Evolutionary conservation across 2,113 vertebrate genomes (phyloP), one percentile per base, ranked within the genome.

Genomic region (Malurus alboscapulatus): DNA sequence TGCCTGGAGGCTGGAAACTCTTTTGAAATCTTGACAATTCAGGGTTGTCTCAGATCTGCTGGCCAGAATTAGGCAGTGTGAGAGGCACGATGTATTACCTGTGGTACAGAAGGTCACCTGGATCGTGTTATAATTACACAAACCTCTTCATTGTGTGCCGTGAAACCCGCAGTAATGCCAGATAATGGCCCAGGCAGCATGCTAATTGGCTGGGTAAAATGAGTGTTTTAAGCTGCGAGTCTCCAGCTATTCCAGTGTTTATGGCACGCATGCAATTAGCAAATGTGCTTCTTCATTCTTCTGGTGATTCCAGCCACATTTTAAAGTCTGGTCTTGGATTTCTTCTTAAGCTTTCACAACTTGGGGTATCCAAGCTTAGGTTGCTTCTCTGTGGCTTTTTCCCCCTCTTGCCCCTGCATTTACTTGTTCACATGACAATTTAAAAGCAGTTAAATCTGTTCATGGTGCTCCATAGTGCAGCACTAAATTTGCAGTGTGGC

Each of bases 1-100:
- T 89, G 92, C 87, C 91, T 63, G 91, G 80, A 96, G 92, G 94
- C 93, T 94, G 82, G 80, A 91, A 95, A 79, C 73, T n/a, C 90
- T 93, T 89, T 32, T 86, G 86, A 93, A 93, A 72, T 92, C 90
- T 84, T 92, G 50, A 92, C 76, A 87, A 24, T 71, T 81, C 80
- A 10, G 74, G 73, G 86, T 72, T 93, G 73, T 76, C 73, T 94
- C 6, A 4, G 68, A 88, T 92, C 86, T 17, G 5, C 6, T 62
- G 90, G 58, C 80, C 92, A 87, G 61, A 59, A 51, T 84, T 42
- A 75, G 78, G 14, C 36, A 82, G 80, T 14, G 58, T 50, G 54
- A 88, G 87, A 90, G 83, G 73, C 14, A 14, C 67, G 63, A 8
- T 53, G 40, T 90, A 44, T 90, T 94, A 87, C 94, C 76, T 93